These are phyloP conservation scores for Agrotis puta DNA, from an alignment of 2,888 invertebrate species.

Conservation along the genomic window DNA sequence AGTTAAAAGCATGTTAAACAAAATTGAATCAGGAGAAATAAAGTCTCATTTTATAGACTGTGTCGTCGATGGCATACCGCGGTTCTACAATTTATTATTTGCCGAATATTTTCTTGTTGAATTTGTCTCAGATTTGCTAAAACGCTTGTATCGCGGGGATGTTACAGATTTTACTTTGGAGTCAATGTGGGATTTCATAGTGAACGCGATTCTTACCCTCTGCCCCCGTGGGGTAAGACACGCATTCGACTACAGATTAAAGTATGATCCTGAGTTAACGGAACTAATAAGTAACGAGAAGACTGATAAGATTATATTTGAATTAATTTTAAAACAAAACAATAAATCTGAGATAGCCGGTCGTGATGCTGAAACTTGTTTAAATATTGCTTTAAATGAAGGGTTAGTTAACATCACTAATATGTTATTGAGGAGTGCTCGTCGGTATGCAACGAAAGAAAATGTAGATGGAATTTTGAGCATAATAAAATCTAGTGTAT, in stretches of 20 bases:
- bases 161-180: conserved; percentile 33
- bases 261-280: conserved; percentile 64
- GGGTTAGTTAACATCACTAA: conserved; percentile 64
- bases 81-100: conserved; percentile 69
- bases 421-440: conserved; percentile 60
- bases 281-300: conserved; percentile 53
- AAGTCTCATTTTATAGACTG: conserved; percentile 64
- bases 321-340: conserved; percentile 67
- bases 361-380: conserved; percentile 39
- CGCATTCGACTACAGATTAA: conserved; percentile 71
- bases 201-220: conserved; percentile 65
- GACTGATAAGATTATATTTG: conserved; percentile 66
- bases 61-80: conserved; percentile 68
- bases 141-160: conserved; percentile 20
- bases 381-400: conserved; percentile 64
- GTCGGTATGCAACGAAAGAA: conserved; percentile 48
- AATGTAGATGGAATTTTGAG: conserved; percentile 59
- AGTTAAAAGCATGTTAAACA: conserved; percentile 63
- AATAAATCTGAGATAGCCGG: conserved; percentile 16
- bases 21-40: conserved; percentile 66
- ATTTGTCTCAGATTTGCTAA: conserved; percentile 60
- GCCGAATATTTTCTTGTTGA: conserved; percentile 72
- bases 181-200: conserved; percentile 66
- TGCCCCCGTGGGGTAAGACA: conserved; percentile 66
- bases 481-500: conserved; percentile 52